These are phyloP conservation scores for Drosophila lutescens DNA, from an alignment of 2,888 invertebrate genomes.

Conservation along the genomic window DNA sequence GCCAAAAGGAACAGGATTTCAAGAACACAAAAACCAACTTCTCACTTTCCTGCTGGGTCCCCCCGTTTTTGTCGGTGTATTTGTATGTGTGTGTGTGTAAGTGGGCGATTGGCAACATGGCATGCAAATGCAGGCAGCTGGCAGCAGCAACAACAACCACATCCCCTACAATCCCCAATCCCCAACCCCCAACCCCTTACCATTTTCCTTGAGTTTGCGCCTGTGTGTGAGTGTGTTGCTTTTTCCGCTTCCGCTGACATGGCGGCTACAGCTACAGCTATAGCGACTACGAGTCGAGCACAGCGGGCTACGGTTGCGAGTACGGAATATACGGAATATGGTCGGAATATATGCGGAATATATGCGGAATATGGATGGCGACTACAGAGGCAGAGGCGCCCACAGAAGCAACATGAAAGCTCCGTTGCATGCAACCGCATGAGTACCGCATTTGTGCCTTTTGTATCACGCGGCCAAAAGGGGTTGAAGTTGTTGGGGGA, in stretches of 20 bases:
- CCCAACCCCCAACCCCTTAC: too few species aligned
- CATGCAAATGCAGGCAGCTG: conserved; percentile 65
- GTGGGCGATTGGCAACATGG: conserved; percentile 48
- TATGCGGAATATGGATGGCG: conserved; percentile 15
- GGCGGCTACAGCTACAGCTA: conserved; percentile 52
- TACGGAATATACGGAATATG: conserved; percentile 14
- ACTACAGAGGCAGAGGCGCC: conserved; percentile 5
- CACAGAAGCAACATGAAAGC: conserved; percentile 66
- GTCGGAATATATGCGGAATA: conserved; percentile 13
- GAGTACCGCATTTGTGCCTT: conserved; percentile 73
- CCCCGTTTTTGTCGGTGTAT: neutral
- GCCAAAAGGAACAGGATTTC: too few species aligned
- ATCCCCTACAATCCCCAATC: conserved; percentile 30
- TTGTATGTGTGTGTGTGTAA: neutral
- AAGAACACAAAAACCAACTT: too few species aligned
- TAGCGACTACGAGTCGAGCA: conserved; percentile 32
- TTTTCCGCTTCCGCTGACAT: conserved; percentile 78
- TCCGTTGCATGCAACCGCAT: conserved; percentile 76
- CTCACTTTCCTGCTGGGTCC: too few species aligned
- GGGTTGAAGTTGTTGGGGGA: neutral
- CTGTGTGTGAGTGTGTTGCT: conserved; percentile 59
- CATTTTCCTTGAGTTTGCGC: conserved; percentile 4
- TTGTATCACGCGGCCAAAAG: conserved; percentile 56
- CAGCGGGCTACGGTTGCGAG: conserved; percentile 15
- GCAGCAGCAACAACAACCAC: conserved; percentile 40